Base-by-base conservation (phyloP, 2,888 invertebrate genomes). In the Tolmerus cingulatus region DNA sequence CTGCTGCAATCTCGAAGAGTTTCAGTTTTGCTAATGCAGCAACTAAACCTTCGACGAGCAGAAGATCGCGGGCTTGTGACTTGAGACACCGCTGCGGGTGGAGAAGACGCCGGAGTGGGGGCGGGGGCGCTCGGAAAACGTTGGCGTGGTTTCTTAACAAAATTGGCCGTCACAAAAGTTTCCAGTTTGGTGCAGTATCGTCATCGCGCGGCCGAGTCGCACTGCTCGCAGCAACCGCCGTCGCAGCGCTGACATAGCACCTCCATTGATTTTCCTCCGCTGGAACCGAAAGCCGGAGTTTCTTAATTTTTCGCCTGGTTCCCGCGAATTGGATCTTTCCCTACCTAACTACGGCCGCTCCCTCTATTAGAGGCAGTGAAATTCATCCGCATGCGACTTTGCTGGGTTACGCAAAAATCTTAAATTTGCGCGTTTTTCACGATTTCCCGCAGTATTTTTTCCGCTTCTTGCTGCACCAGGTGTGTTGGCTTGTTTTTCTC, bases 141-240 rank as follows among this genome's bases (percentile, higher is more conserved):
- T 79, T 43, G 78, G 19, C 55, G 79, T 79, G 79, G 46, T 78
- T 78, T 79, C 78, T 79, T 79, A 79, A 79, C 55, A 79, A 79
- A 51, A 79, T 79, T 79, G 79, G 79, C 79, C 79, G 51, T 79
- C 79, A 79, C 14, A 46, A 37, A 23, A 79, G 51, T 34, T 79
- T 51, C 51, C 79, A 79, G 79, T 79, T 79, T 76, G 37, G 8
- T 79, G 27, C 79, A 27, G 79, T 79, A 51, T 79, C 79, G 16
- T 51, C 51, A 27, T 46, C 30, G 46, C 27, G n/a, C 7, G n/a
- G 5, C n/a, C 5, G 7, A n/a, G 19, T 51, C 51, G 51, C 51
- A 19, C n/a, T 51, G 2, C n/a, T 51, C 51, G 51, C 51, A 51
- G 1, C 51, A 16, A 51, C 51, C n/a, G n/a, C 19, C 16, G 19